Conservation (phyloP, 2,888 invertebrate genomes). For the Metacarcinus magister region DNA sequence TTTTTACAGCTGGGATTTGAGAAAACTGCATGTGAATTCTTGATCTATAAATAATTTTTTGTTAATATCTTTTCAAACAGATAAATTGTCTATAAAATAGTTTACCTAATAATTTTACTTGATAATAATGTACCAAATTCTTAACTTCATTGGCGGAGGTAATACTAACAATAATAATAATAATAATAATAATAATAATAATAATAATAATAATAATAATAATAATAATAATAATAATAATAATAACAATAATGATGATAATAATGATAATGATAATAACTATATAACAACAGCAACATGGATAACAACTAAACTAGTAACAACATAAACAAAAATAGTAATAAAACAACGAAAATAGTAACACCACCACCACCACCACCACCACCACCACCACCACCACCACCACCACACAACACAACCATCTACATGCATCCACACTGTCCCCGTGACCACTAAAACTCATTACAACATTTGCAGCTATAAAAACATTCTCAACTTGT, state of each 20-base stretch:
- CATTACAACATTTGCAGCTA: constrained; percentile 2
- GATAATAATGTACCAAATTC: no score
- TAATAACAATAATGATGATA: neutral
- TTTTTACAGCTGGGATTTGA: neutral
- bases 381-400: neutral
- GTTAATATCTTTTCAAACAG: neutral
- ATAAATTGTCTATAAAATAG: neutral
- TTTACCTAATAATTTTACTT: neutral
- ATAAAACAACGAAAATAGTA: neutral
- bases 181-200: neutral
- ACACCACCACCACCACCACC: neutral
- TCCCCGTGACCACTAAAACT: neutral
- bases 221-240: neutral
- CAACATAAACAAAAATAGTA: neutral
- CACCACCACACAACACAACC: neutral
- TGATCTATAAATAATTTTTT: neutral
- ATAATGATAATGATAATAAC: neutral
- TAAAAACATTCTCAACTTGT: neutral
- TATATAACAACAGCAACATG: neutral
- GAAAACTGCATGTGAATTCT: neutral
- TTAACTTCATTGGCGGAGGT: neutral
- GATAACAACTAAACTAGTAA: neutral
- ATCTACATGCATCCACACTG: neutral
- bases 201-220: neutral
- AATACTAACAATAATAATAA: neutral